Base-by-base conservation (phyloP, 2,888 invertebrate genomes). In the Nomada flava region DNA sequence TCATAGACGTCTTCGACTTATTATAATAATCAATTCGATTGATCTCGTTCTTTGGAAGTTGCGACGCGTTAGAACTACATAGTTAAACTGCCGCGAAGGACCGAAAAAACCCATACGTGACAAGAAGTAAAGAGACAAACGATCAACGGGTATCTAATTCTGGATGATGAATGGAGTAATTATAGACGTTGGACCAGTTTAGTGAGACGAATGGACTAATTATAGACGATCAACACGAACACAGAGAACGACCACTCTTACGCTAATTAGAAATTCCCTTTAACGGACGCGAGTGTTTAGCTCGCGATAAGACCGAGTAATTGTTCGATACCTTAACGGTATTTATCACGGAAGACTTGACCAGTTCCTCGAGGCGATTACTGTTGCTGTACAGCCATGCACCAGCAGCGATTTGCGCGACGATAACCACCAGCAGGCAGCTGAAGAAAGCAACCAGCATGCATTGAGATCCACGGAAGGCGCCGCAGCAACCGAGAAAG, bases 401-500 rank as follows among this genome's bases (percentile, higher is more conserved):
- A 63, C 96, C 97, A 74, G 96, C 96, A 4, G 97, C 96, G 64
- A 98, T 95, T 94, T 98, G 96, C 20, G 96, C 96, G 76, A 96
- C 96, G 92, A 98, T 95, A 79, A 97, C 96, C 79, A 98, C 95
- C 89, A 98, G 94, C 80, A 98, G 95, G 84, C 96, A 95, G 89
- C 96, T 95, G 94, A 97, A 97, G 94, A 97, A 98, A 96, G 97
- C 94, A 82, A 96, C 95, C 60, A 98, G 95, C 94, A 97, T 95
- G 92, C 97, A 97, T 90, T 96, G 96, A 26, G 96, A 97, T 93
- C 97, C 97, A 88, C 96, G 95, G 82, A 96, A 95, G 10, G 98
- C 97, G 52, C 98, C 98, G 91, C 97, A 97, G 91, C 98, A 98
- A 74, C 98, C 98, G 63, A 98, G 95, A 93, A 97, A 96, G 20